Conservation (phyloP, 2,113 vertebrate genomes). For the Gavia stellata region DNA sequence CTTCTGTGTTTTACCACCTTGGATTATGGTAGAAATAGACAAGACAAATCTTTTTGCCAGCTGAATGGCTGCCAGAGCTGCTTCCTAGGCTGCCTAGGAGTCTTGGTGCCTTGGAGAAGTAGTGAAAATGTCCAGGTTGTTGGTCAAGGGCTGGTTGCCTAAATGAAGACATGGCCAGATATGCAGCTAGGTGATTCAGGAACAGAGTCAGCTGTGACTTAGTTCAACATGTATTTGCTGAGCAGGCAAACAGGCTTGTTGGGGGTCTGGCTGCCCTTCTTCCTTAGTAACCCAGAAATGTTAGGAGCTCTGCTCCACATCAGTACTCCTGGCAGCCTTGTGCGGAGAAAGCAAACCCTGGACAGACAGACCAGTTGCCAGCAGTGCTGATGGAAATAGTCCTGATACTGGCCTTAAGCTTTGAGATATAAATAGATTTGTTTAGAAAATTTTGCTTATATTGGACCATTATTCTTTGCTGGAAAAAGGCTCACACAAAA, state of each 20-base stretch:
- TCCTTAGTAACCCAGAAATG: not conserved
- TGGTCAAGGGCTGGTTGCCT: not conserved
- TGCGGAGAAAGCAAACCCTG: not conserved
- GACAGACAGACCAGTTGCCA: not conserved
- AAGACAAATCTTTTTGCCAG: not conserved
- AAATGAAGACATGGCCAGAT: not conserved
- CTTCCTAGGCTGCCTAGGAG: not conserved
- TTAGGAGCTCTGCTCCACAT: not conserved
- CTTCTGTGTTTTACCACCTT: not conserved
- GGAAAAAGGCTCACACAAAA: not conserved
- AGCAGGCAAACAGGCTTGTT: not conserved
- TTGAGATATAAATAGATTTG: not conserved
- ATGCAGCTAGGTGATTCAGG: not conserved
- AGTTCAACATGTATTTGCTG: not conserved
- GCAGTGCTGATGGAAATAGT: not conserved
- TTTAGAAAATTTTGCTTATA: not conserved
- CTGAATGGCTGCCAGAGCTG: not conserved
- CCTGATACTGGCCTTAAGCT: not conserved
- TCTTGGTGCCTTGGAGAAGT: not conserved
- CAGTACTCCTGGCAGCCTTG: not conserved
- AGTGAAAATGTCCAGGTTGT: rapidly evolving
- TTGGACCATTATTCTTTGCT: not conserved
- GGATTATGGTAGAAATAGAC: not conserved
- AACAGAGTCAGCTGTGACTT: not conserved
- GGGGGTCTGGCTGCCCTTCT: not conserved